phyloP scores from a whole-genome alignment of 1,140 invertebrate genomes.

The Cryptotermes secundus region DNA sequence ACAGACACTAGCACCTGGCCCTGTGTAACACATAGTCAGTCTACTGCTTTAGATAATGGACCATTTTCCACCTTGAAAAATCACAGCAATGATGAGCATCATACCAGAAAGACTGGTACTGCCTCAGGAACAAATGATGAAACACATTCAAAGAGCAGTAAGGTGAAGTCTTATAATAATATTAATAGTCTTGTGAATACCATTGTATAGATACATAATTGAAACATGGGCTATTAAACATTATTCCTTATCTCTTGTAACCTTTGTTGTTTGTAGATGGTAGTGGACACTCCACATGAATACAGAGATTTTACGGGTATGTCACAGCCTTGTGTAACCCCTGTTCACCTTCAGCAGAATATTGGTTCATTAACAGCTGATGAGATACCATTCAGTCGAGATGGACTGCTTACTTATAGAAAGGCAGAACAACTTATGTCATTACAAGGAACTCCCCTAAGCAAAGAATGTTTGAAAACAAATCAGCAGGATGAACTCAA shows the following conservation, averaged over 20 bases:
- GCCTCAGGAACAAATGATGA: background rate
- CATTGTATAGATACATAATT: no score
- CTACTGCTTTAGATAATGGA: background rate
- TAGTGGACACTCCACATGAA: background rate
- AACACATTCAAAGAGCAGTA: background rate
- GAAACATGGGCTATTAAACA: no score
- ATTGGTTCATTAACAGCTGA: slow-evolving; percentile 22
- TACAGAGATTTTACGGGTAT: background rate
- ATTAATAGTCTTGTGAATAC: no score
- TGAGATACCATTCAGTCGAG: slow-evolving; percentile 22
- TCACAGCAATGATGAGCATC: background rate
- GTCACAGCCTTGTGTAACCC: background rate
- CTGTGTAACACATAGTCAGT: background rate
- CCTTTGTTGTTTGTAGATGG: background rate
- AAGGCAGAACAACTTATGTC: background rate
- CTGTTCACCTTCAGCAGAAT: background rate
- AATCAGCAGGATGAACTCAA: slow-evolving; percentile 23
- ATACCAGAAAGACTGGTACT: background rate
- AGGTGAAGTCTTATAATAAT: no score
- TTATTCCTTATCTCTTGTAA: background rate
- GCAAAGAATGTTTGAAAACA: background rate
- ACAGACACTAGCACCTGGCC: background rate
- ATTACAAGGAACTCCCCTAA: background rate
- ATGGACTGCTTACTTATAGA: slow-evolving; percentile 29
- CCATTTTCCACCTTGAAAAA: background rate